Percentiles rank a stretch among this genome's conserved stretches.
These are phyloP conservation scores for Drosophila peninsularis DNA, from an alignment of 2,888 invertebrate species.

Conservation along the genomic window DNA sequence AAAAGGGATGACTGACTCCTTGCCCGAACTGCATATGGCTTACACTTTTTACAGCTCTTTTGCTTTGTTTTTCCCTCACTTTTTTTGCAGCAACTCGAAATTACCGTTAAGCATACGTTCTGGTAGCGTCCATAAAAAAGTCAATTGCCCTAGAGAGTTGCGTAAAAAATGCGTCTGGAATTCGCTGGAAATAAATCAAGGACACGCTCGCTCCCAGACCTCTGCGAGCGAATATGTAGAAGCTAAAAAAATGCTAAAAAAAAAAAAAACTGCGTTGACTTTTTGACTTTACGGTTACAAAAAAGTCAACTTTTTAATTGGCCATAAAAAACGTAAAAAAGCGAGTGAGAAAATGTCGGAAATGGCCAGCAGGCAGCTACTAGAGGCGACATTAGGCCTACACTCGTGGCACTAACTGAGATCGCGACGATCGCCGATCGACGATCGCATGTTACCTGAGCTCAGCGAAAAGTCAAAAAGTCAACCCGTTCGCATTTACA, in stretches of 20 bases:
- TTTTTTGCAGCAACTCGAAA: slow-evolving; percentile 19
- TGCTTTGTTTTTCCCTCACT: slow-evolving; percentile 3
- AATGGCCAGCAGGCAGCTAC: slow-evolving; percentile 57
- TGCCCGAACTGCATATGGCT: slow-evolving; percentile 52
- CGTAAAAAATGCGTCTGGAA: slow-evolving; percentile 67
- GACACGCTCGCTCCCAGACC: slow-evolving; percentile 38
- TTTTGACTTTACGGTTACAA: slow-evolving; percentile 73
- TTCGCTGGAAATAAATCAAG: slow-evolving; percentile 53
- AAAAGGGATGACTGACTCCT: slow-evolving; percentile 68
- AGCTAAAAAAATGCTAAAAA: slow-evolving; percentile 52
- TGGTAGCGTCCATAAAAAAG: slow-evolving; percentile 60
- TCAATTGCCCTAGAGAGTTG: slow-evolving; percentile 66
- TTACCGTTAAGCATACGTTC: slow-evolving; percentile 29
- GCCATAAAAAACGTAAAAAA: slow-evolving; percentile 59
- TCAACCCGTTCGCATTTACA: slow-evolving; percentile 70
- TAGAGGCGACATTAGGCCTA: slow-evolving; percentile 49
- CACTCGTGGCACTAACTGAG: not conserved
- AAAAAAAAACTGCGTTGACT: slow-evolving; percentile 60
- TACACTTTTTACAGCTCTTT: not conserved
- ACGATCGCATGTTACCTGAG: slow-evolving; percentile 34
- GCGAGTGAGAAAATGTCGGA: slow-evolving; percentile 53
- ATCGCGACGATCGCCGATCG: not conserved
- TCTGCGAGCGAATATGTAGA: not conserved
- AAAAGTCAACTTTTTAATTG: slow-evolving; percentile 76
- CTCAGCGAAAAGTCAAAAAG: slow-evolving; percentile 52